Base-by-base conservation (phyloP, 2,888 invertebrate species). In the Leptopilina drosophilae region DNA sequence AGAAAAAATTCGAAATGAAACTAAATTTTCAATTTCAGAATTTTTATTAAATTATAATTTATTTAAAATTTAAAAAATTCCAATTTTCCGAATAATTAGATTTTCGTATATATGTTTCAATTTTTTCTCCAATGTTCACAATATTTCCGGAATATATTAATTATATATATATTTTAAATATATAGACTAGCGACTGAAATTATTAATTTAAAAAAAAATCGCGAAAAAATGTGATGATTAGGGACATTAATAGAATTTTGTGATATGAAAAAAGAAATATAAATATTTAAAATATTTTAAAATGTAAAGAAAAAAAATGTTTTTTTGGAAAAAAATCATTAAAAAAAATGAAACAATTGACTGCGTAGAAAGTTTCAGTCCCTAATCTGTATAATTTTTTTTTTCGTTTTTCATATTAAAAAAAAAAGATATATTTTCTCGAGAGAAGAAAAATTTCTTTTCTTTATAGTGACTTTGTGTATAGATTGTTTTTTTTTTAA, bases 401-500 rank as follows among this genome's bases (percentile, higher is more conserved):
- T n/a, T 56, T 20, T 73, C 20, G 5, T 8, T 62, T 20, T 6
- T 15, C 2, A 62, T 20, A 20, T 20, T 20, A 20, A 15, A n/a
- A 5, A 14, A 56, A 14, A 56, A 14, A 15, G 4, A 59, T 59
- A 59, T n/a, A 59, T 59, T 59, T 59, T 59, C 59, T n/a, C 7
- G 59, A 15, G 56, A 56, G 12, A 56, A n/a, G 7, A 7, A 59
- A 59, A 59, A n/a, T 59, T 14, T 33, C 33, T 33, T 33, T 33
- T 33, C 4, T 59, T 53, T 53, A 20, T 53, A 7, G 69, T 8
- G 5, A 53, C 15, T 53, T 69, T 69, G 69, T 69, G 69, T 69
- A 33, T 33, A 69, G 69, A 77, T 75, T 81, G 65, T 53, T 73
- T 49, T 26, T 53, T 73, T 49, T 26, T 75, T 53, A 65, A 73